A percentile compares a stretch with the other conserved stretches of the same genome.
phyloP scores from a whole-genome alignment of 2,113 vertebrate genomes.

The Brachypteracias leptosomus region DNA sequence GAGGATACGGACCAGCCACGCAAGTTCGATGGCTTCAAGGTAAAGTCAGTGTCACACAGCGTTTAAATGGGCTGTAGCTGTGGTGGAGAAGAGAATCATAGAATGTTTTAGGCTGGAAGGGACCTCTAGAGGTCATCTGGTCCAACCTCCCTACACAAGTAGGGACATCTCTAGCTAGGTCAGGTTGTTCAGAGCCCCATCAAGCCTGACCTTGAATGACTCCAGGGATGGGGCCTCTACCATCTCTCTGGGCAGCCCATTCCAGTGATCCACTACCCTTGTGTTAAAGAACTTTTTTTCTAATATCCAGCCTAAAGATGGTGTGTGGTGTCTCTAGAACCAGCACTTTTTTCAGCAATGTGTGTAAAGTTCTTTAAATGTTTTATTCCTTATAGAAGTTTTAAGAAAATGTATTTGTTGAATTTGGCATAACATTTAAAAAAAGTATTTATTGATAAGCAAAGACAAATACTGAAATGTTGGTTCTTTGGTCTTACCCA shows the following conservation, averaged over 20 bases:
- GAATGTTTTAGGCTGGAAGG: too few species aligned
- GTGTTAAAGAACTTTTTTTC: too few species aligned
- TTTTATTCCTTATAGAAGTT: background rate
- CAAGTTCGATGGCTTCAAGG: conserved; percentile 99
- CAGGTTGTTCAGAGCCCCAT: too few species aligned
- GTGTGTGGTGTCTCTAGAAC: background rate
- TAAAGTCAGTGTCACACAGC: conserved; percentile 48
- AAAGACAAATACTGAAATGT: background rate
- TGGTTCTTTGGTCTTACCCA: background rate
- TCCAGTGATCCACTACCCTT: too few species aligned
- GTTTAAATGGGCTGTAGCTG: background rate
- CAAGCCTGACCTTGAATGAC: too few species aligned
- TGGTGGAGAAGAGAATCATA: rapidly evolving
- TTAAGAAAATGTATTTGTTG: background rate
- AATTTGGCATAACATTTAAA: background rate
- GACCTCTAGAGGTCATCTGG: too few species aligned
- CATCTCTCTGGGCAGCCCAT: too few species aligned
- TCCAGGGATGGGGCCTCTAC: too few species aligned
- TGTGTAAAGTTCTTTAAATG: background rate
- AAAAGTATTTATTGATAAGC: background rate
- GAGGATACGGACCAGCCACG: conserved; percentile 94
- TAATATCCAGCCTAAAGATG: too few species aligned
- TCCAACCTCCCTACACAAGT: too few species aligned
- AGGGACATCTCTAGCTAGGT: too few species aligned
- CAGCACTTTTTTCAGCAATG: background rate